phyloP scores from a whole-genome alignment of 2,888 invertebrate genomes.

The Coremacera marginata region DNA sequence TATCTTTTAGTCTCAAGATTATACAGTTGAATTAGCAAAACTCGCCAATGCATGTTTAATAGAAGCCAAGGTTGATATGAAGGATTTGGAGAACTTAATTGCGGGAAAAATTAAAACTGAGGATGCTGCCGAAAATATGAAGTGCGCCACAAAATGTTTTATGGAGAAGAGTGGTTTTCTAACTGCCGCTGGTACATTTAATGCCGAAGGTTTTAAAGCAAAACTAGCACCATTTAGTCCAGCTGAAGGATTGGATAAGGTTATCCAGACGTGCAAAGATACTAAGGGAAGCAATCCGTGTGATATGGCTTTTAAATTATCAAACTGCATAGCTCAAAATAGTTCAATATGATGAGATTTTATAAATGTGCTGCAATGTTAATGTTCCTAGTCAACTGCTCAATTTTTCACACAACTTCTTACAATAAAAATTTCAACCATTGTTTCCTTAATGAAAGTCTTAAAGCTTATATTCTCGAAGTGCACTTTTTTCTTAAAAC shows the following conservation, averaged over 20 bases:
- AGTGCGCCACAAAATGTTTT: constrained; percentile 1
- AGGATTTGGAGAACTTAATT: not conserved
- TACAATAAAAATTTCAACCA: too few species aligned
- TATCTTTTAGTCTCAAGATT: not conserved
- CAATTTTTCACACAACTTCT: not conserved
- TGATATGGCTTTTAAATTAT: not conserved
- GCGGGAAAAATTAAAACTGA: not conserved
- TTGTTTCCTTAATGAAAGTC: too few species aligned
- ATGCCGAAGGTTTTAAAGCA: not conserved
- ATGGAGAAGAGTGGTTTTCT: not conserved
- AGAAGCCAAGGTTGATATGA: too few species aligned
- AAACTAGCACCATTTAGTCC: not conserved
- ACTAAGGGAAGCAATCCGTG: not conserved
- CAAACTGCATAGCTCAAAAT: not conserved
- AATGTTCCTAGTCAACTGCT: not conserved
- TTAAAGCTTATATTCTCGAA: too few species aligned
- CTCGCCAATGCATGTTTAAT: not conserved
- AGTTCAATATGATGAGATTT: not conserved
- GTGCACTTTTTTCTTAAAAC: too few species aligned
- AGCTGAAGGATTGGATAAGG: not conserved
- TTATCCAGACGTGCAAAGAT: not conserved
- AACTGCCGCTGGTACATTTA: not conserved
- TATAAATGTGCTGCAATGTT: not conserved
- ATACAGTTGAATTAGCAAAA: not conserved
- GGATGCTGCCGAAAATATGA: not conserved